A percentile compares a stretch with the other conserved stretches of the same genome.
Evolutionary conservation across 2,888 invertebrate species (phyloP).

Genomic region (Epirrhoe tristata): DNA sequence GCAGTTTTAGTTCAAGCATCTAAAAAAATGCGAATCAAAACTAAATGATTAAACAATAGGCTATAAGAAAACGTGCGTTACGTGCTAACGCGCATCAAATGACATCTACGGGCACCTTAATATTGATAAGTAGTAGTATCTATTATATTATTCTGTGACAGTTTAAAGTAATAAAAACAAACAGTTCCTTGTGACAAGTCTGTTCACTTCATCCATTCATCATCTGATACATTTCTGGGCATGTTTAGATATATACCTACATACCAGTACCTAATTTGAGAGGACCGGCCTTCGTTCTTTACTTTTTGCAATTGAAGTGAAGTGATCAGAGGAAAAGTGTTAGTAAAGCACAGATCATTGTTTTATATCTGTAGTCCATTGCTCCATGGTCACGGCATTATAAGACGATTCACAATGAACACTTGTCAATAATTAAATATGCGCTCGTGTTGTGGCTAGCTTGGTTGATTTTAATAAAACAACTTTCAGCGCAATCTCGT

Average conservation of each 20-base stretch:
- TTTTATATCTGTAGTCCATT: conserved; percentile 35
- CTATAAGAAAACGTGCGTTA: conserved; percentile 55
- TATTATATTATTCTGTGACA: neutral
- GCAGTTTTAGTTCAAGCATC: conserved; percentile 13
- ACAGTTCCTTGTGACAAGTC: neutral
- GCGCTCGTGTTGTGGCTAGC: neutral
- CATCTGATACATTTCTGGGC: neutral
- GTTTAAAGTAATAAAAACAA: neutral
- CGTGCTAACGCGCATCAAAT: conserved; percentile 28
- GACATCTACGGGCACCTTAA: neutral
- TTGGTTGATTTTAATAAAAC: neutral
- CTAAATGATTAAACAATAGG: conserved; percentile 66
- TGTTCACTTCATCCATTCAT: neutral
- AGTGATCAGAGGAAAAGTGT: conserved; percentile 38
- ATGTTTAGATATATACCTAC: neutral
- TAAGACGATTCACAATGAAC: conserved; percentile 49
- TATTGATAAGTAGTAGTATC: neutral
- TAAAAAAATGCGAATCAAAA: conserved; percentile 44
- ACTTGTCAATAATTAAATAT: conserved; percentile 3
- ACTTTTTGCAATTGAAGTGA: conserved; percentile 17
- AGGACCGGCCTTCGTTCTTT: conserved; percentile 27
- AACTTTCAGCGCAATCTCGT: neutral
- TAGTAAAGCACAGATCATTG: conserved; percentile 32
- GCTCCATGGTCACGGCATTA: conserved; percentile 53
- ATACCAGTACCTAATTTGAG: conserved; percentile 7